phyloP scores from a whole-genome alignment of 2,113 vertebrate species.

The Ahaetulla prasina region DNA sequence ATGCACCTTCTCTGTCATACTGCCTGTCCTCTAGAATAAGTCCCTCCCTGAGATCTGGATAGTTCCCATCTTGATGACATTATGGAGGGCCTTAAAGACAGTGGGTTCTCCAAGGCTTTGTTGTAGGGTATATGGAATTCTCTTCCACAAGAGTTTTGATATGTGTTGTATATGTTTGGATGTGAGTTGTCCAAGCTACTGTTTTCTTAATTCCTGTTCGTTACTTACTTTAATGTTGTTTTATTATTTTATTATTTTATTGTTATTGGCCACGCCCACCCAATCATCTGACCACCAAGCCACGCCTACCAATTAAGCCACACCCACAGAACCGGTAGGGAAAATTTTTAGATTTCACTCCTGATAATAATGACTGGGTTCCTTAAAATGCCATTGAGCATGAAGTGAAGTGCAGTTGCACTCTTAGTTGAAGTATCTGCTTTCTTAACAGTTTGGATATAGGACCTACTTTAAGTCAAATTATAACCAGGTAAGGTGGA shows the following conservation, averaged over 20 bases:
- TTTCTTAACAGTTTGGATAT: neutral
- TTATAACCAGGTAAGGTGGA: neutral
- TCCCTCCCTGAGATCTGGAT: neutral
- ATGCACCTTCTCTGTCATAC: neutral
- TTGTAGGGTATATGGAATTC: neutral
- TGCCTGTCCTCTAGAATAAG: neutral
- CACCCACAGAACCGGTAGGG: too few species aligned
- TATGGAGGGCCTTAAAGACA: neutral
- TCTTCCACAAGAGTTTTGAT: neutral
- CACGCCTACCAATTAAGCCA: too few species aligned
- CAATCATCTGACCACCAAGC: too few species aligned
- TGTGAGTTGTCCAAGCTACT: neutral
- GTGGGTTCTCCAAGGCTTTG: neutral
- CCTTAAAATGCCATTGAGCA: neutral
- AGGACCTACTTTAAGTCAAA: neutral
- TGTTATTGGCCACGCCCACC: too few species aligned
- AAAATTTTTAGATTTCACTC: too few species aligned
- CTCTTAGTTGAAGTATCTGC: neutral
- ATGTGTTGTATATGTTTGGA: neutral
- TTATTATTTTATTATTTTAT: neutral
- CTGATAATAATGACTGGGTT: neutral
- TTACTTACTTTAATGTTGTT: neutral
- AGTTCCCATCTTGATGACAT: neutral
- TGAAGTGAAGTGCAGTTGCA: neutral
- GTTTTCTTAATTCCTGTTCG: neutral